Percentiles rank a stretch among this genome's conserved stretches.
Evolutionary conservation across 2,888 invertebrate genomes (phyloP).

Genomic region (Pseudanteris insignis): DNA sequence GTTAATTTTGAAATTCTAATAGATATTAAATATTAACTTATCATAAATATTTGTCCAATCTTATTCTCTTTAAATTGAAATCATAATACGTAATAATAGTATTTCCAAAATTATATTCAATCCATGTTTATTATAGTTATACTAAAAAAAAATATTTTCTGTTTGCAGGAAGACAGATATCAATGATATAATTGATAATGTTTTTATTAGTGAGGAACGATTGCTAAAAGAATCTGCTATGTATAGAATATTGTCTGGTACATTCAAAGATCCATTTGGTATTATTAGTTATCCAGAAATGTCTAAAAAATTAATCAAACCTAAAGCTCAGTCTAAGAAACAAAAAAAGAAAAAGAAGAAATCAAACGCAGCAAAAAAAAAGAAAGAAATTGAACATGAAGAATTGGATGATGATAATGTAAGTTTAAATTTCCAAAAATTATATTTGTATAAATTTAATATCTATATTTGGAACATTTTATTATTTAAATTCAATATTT

Average conservation of each 20-base stretch:
- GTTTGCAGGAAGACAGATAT: neutral
- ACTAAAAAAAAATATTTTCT: no score
- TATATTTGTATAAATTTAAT: no score
- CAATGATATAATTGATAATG: conserved; percentile 47
- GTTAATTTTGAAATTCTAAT: no score
- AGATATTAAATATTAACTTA: no score
- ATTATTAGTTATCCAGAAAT: conserved; percentile 10
- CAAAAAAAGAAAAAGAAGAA: neutral
- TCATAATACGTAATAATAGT: no score
- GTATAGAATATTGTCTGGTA: conserved; percentile 52
- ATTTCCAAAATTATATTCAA: no score
- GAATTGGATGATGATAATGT: no score
- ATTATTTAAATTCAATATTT: neutral
- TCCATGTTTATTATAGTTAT: no score
- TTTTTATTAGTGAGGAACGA: conserved; percentile 53
- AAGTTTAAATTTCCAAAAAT: no score
- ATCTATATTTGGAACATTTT: no score
- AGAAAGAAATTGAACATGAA: neutral
- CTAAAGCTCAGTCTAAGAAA: neutral
- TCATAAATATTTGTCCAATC: no score
- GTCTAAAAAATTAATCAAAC: neutral
- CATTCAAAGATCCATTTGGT: conserved; percentile 54
- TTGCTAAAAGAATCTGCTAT: conserved; percentile 54
- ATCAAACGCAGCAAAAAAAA: neutral
- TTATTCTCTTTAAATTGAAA: no score